Conservation (phyloP, 2,113 vertebrate genomes). For the Erythrolamprus reginae region DNA sequence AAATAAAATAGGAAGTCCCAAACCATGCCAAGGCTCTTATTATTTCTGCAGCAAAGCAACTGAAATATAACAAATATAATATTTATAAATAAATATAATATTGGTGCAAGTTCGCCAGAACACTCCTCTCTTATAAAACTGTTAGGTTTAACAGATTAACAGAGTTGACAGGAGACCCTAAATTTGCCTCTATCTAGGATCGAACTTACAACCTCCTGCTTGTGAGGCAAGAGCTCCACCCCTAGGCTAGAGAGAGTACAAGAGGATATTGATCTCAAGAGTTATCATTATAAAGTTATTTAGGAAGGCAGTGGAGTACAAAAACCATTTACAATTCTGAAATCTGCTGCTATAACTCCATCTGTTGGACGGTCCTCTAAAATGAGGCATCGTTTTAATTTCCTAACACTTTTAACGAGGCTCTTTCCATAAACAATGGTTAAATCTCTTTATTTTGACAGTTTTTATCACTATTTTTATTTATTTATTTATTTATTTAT, state of each 20-base stretch:
- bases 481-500: too few relatives aligned
- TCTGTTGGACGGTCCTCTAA: slow-evolving; percentile 35
- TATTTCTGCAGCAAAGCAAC: too few relatives aligned
- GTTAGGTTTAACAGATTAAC: background rate
- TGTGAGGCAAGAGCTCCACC: too few relatives aligned
- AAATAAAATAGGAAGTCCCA: background rate
- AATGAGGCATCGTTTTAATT: background rate
- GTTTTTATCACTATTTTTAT: too few relatives aligned
- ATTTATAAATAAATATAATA: background rate
- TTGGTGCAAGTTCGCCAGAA: background rate
- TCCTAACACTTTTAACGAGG: background rate
- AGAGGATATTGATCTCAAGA: too few relatives aligned
- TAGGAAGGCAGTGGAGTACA: background rate
- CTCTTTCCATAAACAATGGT: background rate
- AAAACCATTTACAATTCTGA: background rate
- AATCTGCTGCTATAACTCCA: slow-evolving; percentile 48
- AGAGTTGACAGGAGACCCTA: accelerated
- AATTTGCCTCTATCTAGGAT: too few relatives aligned
- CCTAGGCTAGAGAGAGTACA: too few relatives aligned
- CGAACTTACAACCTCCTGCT: too few relatives aligned
- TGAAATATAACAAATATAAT: background rate
- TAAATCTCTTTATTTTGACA: slow-evolving; percentile 11
- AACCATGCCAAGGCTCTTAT: background rate
- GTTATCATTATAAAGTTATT: background rate
- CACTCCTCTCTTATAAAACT: background rate